Percentiles rank a stretch among this genome's conserved stretches.
Evolutionary conservation across 2,113 vertebrate genomes (phyloP).

Genomic region (Hippotragus niger): DNA sequence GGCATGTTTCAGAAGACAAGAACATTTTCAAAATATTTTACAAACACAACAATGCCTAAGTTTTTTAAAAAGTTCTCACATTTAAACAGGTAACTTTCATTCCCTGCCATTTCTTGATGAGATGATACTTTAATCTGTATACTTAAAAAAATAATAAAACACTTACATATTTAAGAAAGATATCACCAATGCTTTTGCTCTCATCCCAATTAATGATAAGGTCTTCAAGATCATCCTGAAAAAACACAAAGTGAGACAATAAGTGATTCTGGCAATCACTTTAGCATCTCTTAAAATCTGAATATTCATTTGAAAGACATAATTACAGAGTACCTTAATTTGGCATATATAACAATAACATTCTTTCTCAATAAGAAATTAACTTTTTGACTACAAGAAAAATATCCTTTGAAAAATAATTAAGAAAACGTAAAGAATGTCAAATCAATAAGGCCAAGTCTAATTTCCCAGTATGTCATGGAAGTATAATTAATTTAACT

Average conservation of each 20-base stretch:
- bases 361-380: background rate
- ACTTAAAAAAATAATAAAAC: slow-evolving; percentile 79
- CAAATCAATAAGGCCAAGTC: background rate
- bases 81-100: slow-evolving; percentile 25
- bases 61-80: slow-evolving; percentile 20
- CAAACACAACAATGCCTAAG: background rate
- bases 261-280: background rate
- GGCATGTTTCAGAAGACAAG: background rate
- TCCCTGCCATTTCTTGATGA: background rate
- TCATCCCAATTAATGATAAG: slow-evolving; percentile 96
- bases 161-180: slow-evolving; percentile 97
- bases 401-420: slow-evolving; percentile 21
- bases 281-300: background rate
- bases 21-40: background rate
- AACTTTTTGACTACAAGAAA: slow-evolving; percentile 2
- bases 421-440: slow-evolving; percentile 18
- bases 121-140: slow-evolving; percentile 11
- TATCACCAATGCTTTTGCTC: slow-evolving; percentile 92
- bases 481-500: slow-evolving; percentile 4
- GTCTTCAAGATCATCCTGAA: slow-evolving; percentile 93
- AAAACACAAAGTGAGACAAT: slow-evolving; percentile 28
- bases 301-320: background rate
- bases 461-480: background rate
- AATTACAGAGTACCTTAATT: background rate
- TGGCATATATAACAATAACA: background rate